Conservation (phyloP, 2,797 vertebrate genomes). For the Rhodeus uyekii region DNA sequence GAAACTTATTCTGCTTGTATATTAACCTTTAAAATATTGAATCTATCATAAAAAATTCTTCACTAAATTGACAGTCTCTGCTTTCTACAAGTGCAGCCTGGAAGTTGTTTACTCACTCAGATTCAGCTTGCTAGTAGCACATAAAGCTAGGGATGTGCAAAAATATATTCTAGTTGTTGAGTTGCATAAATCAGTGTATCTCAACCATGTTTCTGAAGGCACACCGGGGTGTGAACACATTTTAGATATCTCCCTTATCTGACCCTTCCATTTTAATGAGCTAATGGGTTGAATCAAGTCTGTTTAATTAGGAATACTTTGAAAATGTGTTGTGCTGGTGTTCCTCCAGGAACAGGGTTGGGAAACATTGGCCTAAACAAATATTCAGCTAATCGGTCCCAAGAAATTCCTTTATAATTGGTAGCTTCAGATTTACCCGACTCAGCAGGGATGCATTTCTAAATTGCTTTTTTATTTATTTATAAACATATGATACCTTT, state of each 20-base stretch:
- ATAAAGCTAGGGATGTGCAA: background rate
- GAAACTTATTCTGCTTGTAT: background rate
- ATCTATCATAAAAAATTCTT: background rate
- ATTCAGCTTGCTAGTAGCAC: background rate
- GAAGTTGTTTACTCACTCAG: background rate
- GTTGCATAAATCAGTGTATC: background rate
- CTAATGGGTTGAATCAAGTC: background rate
- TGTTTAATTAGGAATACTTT: background rate
- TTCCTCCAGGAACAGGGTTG: background rate
- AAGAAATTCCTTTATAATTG: background rate
- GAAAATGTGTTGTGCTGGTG: background rate
- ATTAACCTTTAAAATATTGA: constrained; percentile 18
- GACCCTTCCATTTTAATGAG: background rate
- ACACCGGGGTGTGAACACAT: background rate
- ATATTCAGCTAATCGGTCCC: background rate
- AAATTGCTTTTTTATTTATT: background rate
- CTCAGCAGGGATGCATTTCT: background rate
- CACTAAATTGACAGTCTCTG: background rate
- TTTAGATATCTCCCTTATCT: background rate
- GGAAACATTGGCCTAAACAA: background rate
- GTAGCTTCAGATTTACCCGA: background rate
- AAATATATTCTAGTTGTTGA: background rate
- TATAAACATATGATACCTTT: background rate
- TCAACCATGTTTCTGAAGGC: background rate
- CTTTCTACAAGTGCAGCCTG: background rate